Evolutionary conservation across 2,888 invertebrate species (phyloP).

Genomic region (Cephus runcator): DNA sequence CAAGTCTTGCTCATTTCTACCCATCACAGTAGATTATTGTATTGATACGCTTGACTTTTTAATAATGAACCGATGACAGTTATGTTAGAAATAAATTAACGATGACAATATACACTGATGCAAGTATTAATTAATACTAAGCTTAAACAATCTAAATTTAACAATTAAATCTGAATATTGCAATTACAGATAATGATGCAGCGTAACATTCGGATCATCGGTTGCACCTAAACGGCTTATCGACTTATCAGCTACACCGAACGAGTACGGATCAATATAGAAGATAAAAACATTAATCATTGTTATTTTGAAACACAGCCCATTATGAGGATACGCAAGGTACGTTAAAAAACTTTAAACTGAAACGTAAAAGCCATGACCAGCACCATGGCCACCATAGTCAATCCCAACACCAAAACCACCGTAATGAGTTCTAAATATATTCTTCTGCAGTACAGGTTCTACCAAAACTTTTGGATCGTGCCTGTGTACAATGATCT

Average conservation of each 20-base stretch:
- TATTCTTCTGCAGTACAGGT: constrained; percentile 9
- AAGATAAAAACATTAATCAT: neutral
- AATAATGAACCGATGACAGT: too few species aligned
- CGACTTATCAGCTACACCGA: neutral
- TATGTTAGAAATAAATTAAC: neutral
- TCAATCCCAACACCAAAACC: constrained; percentile 16
- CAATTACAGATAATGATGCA: neutral
- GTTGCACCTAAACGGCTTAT: neutral
- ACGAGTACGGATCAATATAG: neutral
- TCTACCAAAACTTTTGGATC: constrained; percentile 10
- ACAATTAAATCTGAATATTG: neutral
- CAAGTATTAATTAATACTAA: neutral
- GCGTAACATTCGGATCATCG: neutral
- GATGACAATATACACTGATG: neutral
- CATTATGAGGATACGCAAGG: neutral
- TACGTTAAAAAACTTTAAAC: neutral
- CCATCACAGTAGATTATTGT: neutral
- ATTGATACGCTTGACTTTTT: neutral
- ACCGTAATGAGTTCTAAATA: constrained; percentile 16
- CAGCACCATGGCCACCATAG: constrained; percentile 18
- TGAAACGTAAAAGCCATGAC: constrained; percentile 18
- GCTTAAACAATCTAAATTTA: neutral
- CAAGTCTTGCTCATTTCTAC: neutral
- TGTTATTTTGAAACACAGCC: neutral
- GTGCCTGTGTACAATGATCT: constrained; percentile 19